phyloP scores from a whole-genome alignment of 2,888 invertebrate species.

The Subacronicta megacephala region DNA sequence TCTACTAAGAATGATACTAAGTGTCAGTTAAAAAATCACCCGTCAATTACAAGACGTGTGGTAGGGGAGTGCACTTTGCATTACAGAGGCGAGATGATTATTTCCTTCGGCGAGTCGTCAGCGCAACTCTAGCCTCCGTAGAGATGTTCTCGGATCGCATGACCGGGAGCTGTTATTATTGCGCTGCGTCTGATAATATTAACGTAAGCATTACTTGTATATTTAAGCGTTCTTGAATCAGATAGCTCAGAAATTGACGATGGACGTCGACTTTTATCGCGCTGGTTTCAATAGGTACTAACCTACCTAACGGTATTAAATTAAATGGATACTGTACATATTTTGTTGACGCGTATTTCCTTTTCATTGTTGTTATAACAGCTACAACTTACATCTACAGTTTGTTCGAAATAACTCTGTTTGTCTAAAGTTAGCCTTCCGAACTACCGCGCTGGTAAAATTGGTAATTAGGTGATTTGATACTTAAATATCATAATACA shows the following conservation, averaged over 20 bases:
- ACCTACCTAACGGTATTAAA: slow-evolving; percentile 22
- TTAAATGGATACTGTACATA: not conserved
- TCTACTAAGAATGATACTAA: slow-evolving; percentile 1
- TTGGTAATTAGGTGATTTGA: no score
- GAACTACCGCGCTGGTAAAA: no score
- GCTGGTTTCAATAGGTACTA: slow-evolving; percentile 7
- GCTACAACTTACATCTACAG: no score
- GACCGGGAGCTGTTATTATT: slow-evolving; percentile 57
- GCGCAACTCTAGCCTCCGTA: slow-evolving; percentile 21
- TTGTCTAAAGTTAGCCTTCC: no score
- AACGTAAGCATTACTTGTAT: slow-evolving; percentile 46
- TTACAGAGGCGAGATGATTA: slow-evolving; percentile 49
- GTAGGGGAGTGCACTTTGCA: slow-evolving; percentile 31
- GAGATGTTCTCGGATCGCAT: slow-evolving; percentile 43
- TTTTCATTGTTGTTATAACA: not conserved
- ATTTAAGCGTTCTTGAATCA: slow-evolving; percentile 44
- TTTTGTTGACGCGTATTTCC: not conserved
- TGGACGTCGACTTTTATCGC: slow-evolving; percentile 33
- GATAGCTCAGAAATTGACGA: slow-evolving; percentile 35
- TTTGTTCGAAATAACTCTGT: no score
- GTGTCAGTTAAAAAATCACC: not conserved
- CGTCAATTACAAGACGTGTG: slow-evolving; percentile 21
- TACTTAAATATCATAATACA: no score
- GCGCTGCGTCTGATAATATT: slow-evolving; percentile 44
- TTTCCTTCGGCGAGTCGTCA: slow-evolving; percentile 50